Evolutionary conservation across 2,888 invertebrate species (phyloP), one percentile per base, ranked within the genome.

Genomic region (Diloba caeruleocephala): DNA sequence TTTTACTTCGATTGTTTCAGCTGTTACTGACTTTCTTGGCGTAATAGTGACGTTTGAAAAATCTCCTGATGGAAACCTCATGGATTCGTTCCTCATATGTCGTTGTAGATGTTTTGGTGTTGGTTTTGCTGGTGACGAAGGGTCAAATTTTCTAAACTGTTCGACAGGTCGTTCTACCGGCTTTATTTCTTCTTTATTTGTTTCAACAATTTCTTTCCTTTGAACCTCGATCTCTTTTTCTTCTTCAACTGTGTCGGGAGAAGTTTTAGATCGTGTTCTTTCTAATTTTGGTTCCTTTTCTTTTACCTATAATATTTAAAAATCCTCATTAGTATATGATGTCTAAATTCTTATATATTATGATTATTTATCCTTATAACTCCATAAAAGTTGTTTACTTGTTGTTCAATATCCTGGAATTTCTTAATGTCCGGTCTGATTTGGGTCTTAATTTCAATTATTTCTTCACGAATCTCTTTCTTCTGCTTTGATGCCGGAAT

Each of bases 401-500:
- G 92, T 77, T 92, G 92, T 61, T 93, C 93, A 57, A 93, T 93
- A 53, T 90, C 92, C 26, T 94, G 94, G 71, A 93, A 93, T 70
- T 93, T 94, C 54, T 93, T 94, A 2, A 94, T 93, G 17, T 94
- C 93, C 0, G 93, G 94, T 79, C 93, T 94, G 6, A 94, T 96
- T 89, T 96, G 96, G 38, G 96, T 94, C 78, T 94, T 96, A 23
- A 96, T 96, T 84, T 95, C 95, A 48, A 95, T 95, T 9, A 96
- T 96, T 88, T 96, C 96, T 84, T 96, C 95, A 26, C 95, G 94
- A 29, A 96, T 96, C 91, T 96, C 96, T 72, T 95, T 95, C 73
- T 96, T 95, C 78, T 96, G 96, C 69, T 95, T 95, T 2, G 96
- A 96, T 2, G 96, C 96, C 7, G 96, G 96, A 70, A 96, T 95